A percentile compares a stretch with the other conserved stretches of the same genome.
Conservation (phyloP, 1,140 invertebrate genomes). For the Penaeus indicus region DNA sequence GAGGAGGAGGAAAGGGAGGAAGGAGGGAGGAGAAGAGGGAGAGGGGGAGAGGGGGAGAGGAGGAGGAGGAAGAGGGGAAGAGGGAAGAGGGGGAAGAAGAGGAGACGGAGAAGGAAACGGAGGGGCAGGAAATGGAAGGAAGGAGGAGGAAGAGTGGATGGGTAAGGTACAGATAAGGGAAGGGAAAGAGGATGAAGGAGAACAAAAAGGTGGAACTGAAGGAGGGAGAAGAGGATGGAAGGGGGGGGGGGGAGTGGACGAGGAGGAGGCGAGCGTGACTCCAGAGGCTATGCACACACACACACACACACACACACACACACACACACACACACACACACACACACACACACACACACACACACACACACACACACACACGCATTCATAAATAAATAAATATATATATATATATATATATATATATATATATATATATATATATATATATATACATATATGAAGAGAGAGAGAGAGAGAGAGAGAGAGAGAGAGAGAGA, state of each 20-base stretch:
- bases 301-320: background rate
- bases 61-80: background rate
- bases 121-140: background rate
- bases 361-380: background rate
- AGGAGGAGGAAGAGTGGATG: background rate
- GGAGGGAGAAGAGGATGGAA: background rate
- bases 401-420: constrained; percentile 18
- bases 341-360: background rate
- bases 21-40: background rate
- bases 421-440: constrained; percentile 22
- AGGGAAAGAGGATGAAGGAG: background rate
- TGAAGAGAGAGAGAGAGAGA: background rate
- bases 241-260: background rate
- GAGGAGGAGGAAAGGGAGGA: background rate
- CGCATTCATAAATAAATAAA: background rate
- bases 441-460: constrained; percentile 17
- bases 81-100: background rate
- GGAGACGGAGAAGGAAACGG: background rate
- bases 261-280: no score
- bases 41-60: background rate
- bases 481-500: no score
- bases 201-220: background rate
- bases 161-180: background rate
- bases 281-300: background rate
- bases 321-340: background rate